Conservation (phyloP, 2,113 vertebrate species). For the Merops nubicus region DNA sequence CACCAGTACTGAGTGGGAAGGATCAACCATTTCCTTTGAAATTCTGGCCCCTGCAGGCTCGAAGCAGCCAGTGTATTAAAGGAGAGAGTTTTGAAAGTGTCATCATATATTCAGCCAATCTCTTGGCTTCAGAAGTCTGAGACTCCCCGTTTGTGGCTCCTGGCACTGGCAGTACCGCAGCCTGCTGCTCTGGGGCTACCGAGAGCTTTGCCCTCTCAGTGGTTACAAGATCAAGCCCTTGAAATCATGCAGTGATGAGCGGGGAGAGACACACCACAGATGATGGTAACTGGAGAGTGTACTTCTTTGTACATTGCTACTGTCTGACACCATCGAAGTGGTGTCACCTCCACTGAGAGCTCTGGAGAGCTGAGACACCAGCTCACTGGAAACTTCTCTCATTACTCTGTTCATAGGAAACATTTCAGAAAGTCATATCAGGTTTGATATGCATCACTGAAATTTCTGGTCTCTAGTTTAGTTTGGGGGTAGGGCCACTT, state of each 20-base stretch:
- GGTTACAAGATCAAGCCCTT: background rate
- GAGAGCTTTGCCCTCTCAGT: background rate
- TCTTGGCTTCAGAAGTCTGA: background rate
- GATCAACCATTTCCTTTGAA: background rate
- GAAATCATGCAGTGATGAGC: background rate
- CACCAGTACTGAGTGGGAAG: background rate
- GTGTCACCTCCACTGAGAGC: no score
- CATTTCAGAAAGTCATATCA: background rate
- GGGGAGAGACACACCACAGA: background rate
- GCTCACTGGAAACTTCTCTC: background rate
- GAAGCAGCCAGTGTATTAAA: background rate
- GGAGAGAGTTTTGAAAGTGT: background rate
- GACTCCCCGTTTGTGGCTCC: background rate
- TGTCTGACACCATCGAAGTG: background rate
- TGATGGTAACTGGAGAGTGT: background rate
- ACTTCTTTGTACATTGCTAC: background rate
- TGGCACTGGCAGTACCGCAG: background rate
- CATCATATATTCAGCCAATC: background rate
- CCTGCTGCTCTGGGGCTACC: background rate
- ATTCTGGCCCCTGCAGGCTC: conserved; percentile 38
- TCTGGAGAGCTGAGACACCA: background rate
- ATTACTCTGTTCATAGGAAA: background rate
- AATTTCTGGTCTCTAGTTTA: background rate
- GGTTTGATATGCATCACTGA: no score
- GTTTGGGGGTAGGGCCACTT: background rate